phyloP scores from a whole-genome alignment of 2,113 vertebrate genomes.

The Solenodon paradoxus region DNA sequence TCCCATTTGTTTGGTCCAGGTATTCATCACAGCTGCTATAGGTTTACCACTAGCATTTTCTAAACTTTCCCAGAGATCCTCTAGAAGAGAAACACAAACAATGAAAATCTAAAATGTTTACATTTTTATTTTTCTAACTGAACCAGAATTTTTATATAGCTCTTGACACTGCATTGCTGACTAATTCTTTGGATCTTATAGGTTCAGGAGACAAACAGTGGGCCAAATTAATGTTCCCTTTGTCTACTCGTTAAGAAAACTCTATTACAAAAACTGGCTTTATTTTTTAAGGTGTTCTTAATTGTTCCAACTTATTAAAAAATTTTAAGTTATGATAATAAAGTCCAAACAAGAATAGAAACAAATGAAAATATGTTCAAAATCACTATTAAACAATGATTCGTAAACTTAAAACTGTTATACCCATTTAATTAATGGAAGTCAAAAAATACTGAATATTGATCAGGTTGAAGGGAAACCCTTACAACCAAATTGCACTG shows the following conservation, averaged over 20 bases:
- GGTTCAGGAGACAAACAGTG: background rate
- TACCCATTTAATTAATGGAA: background rate
- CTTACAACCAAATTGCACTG: background rate
- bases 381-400: background rate
- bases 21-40: constrained; percentile 95
- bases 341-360: background rate
- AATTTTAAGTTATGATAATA: no score
- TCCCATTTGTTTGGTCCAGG: constrained; percentile 99
- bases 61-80: constrained; percentile 98
- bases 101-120: constrained; percentile 40
- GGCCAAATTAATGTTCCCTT: background rate
- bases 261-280: constrained; percentile 24
- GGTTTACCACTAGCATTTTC: constrained; percentile 96
- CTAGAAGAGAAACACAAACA: constrained; percentile 79
- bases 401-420: background rate
- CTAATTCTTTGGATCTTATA: background rate
- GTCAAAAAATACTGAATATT: constrained; percentile 3
- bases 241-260: background rate
- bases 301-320: background rate
- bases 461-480: background rate
- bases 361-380: constrained; percentile 33
- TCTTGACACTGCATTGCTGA: background rate
- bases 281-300: background rate
- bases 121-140: constrained; percentile 35
- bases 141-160: background rate